phyloP scores from a whole-genome alignment of 1,140 invertebrate genomes.

The Drosophila kurseongensis region DNA sequence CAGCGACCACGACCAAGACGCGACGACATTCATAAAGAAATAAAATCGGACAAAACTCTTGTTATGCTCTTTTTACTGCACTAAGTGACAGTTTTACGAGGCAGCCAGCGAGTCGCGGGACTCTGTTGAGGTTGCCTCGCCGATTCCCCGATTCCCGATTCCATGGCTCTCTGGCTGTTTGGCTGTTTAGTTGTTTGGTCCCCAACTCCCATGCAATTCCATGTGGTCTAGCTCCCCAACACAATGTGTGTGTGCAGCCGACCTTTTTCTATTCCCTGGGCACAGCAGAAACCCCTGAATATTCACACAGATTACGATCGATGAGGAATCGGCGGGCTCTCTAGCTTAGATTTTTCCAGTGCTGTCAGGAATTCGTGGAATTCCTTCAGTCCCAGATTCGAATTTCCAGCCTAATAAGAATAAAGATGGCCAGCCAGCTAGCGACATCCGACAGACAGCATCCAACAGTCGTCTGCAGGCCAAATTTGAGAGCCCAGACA shows the following conservation, averaged over 20 bases:
- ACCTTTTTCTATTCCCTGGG: not conserved
- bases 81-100: conserved; percentile 61
- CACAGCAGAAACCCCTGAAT: conserved; percentile 16
- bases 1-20: conserved; percentile 26
- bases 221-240: conserved; percentile 5
- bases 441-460: conserved; percentile 21
- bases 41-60: conserved; percentile 57
- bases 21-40: conserved; percentile 62
- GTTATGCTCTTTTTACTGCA: conserved; percentile 51
- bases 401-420: conserved; percentile 43
- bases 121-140: conserved; percentile 3
- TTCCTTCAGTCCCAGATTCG: conserved; percentile 32
- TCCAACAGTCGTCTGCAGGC: conserved; percentile 11
- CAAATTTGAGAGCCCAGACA: conserved; percentile 20
- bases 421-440: conserved; percentile 31
- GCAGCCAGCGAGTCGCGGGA: conserved; percentile 23
- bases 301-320: conserved; percentile 39
- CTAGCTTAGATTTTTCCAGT: conserved; percentile 26
- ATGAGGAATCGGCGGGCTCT: not conserved
- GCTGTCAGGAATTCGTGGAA: conserved; percentile 32
- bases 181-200: not conserved
- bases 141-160: not conserved
- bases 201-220: conserved; percentile 5
- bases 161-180: not conserved
- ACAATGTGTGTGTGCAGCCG: not conserved